These are phyloP conservation scores for Apeira syringaria DNA, from an alignment of 2,888 invertebrate genomes.

Conservation along the genomic window DNA sequence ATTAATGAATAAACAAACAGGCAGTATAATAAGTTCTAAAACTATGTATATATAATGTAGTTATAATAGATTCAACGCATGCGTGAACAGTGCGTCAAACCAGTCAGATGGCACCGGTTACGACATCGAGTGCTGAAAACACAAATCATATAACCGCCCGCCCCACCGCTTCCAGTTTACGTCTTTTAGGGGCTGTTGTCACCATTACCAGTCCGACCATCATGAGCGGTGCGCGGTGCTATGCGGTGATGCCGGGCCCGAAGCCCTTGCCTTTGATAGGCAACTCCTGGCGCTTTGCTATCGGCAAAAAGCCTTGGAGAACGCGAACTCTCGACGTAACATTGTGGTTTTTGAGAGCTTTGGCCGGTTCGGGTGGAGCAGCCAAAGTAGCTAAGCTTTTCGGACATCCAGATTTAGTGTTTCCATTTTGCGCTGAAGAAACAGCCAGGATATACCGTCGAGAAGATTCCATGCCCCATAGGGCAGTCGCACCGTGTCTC, in stretches of 20 bases:
- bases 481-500: constrained; percentile 89
- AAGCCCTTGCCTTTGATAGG: constrained; percentile 89
- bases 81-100: constrained; percentile 43
- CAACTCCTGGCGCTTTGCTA: constrained; percentile 92
- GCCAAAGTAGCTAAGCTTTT: constrained; percentile 87
- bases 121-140: constrained; percentile 65
- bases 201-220: constrained; percentile 58
- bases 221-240: constrained; percentile 77
- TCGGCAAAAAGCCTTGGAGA: constrained; percentile 70
- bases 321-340: constrained; percentile 82
- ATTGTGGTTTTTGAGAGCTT: constrained; percentile 73
- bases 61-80: constrained; percentile 39
- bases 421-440: constrained; percentile 89
- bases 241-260: constrained; percentile 89
- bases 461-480: constrained; percentile 87
- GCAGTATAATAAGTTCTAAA: too few species aligned
- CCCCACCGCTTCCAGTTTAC: constrained; percentile 58
- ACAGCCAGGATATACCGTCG: constrained; percentile 88
- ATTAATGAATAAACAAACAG: background rate
- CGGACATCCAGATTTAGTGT: constrained; percentile 90
- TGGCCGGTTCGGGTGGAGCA: constrained; percentile 78
- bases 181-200: constrained; percentile 56
- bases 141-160: constrained; percentile 48
- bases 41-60: too few species aligned
- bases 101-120: constrained; percentile 55